Conservation (phyloP, 2,797 vertebrate genomes). For the Gouania willdenowi region DNA sequence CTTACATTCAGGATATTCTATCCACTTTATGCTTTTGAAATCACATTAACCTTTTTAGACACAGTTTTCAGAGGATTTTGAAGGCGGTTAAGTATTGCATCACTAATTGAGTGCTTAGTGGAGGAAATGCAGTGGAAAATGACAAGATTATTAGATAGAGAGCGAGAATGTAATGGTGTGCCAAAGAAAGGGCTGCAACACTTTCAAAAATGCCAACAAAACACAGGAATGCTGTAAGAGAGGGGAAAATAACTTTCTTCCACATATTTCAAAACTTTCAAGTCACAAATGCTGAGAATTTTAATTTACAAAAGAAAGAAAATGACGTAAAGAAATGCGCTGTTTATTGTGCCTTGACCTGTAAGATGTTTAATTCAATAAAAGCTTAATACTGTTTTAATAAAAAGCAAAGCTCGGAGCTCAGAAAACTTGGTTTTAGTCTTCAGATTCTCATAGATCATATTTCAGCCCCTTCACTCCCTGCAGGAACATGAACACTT, state of each 20-base stretch:
- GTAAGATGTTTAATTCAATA: slow-evolving; percentile 81
- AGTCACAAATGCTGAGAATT: slow-evolving; percentile 21
- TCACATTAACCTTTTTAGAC: slow-evolving; percentile 72
- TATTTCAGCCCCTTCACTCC: slow-evolving; percentile 72
- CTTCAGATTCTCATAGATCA: slow-evolving; percentile 63
- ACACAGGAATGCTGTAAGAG: slow-evolving; percentile 15
- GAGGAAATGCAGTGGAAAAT: slow-evolving; percentile 76
- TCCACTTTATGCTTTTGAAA: slow-evolving; percentile 65
- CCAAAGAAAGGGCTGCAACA: slow-evolving; percentile 56
- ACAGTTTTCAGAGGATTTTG: slow-evolving; percentile 51
- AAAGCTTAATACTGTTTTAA: slow-evolving; percentile 75
- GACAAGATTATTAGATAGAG: slow-evolving; percentile 72
- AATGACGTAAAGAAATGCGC: slow-evolving; percentile 43
- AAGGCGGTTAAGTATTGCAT: slow-evolving; percentile 62
- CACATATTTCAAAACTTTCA: slow-evolving; percentile 16
- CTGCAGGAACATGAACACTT: slow-evolving; percentile 70
- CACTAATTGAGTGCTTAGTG: slow-evolving; percentile 75
- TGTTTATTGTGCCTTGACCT: slow-evolving; percentile 49
- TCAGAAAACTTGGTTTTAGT: slow-evolving; percentile 77
- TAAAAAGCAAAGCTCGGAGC: slow-evolving; percentile 74
- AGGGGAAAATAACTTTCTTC: not conserved
- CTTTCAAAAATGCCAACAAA: slow-evolving; percentile 52
- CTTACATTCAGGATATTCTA: slow-evolving; percentile 44
- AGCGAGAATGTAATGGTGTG: slow-evolving; percentile 62
- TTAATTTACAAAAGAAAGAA: slow-evolving; percentile 23